Base-by-base conservation (phyloP, 2,113 vertebrate species). In the Etheostoma spectabile region DNA sequence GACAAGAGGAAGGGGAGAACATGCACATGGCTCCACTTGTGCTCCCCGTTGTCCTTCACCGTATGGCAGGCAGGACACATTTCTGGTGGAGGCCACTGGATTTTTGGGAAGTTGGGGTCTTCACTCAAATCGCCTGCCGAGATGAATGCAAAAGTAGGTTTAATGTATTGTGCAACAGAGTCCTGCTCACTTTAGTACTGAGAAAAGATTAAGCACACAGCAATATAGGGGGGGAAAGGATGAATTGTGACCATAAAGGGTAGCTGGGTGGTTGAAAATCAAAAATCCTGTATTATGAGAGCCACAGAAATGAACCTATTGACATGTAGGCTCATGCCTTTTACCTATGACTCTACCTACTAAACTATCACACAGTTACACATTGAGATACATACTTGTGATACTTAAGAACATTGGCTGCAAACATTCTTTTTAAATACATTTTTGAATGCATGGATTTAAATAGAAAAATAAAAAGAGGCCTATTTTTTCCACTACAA, bases 71-170 rank as follows among this genome's bases (percentile, higher is more conserved):
- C 30, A 0, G 94, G 75, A 83, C 98, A 99, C 85, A 96, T 11
- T 1, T 96, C 94, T 0, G 94, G 95, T 0, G 96, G 86, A 0
- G 98, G 98, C 97, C 97, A 99, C 92, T 97, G 97, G 79, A 97
- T 83, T 92, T 99, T 99, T 89, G 97, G 98, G 88, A 98, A 99
- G 33, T 90, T 79, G 27, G 98, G 97, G 89, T 99, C 98, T 83
- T 98, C 98, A 0, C 95, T 97, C 71, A 93, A 83, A 15, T 92
- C 84, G 69, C 97, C 98, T 99, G 85, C 22, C 53, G 68, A 80
- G 52, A 61, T 16, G n/a, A 65, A 75, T 0, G 3, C 12, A 33
- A 38, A 16, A 33, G 14, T 1, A 79, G 0, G 3, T 21, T 51
- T 55, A 57, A 10, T 13, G 51, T 33, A 16, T 2, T 24, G 30